A percentile compares a stretch with the other conserved stretches of the same genome.
These are phyloP conservation scores for Pectinophora gossypiella DNA, from an alignment of 1,140 invertebrate genomes.

Conservation along the genomic window DNA sequence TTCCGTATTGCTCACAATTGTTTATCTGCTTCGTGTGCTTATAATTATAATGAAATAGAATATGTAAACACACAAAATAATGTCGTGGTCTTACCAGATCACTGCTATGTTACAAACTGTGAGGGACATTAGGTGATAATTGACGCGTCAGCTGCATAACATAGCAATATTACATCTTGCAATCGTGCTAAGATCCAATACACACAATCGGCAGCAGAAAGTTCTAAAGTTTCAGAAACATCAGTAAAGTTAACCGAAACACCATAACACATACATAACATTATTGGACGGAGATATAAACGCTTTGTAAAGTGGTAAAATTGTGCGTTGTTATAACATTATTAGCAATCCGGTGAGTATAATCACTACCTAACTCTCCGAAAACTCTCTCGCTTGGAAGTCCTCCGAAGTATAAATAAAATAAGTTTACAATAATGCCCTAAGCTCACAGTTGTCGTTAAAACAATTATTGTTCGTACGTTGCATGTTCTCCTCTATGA, in stretches of 20 bases:
- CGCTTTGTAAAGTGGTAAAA: conserved; percentile 38
- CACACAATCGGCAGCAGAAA: too few species aligned
- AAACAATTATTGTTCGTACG: conserved; percentile 11
- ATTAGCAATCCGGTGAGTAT: too few species aligned
- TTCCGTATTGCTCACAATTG: background rate
- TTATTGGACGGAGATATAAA: conserved; percentile 55
- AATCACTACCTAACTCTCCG: background rate
- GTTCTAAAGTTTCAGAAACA: too few species aligned
- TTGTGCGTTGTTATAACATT: conserved; percentile 40
- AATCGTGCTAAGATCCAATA: background rate
- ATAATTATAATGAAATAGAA: background rate
- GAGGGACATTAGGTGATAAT: conserved; percentile 2
- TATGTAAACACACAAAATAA: background rate
- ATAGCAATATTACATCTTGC: conserved; percentile 1
- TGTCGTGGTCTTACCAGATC: background rate
- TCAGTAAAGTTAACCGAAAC: too few species aligned
- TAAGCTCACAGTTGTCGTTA: conserved; percentile 41
- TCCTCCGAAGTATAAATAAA: conserved; percentile 28
- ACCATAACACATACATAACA: too few species aligned
- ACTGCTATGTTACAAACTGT: conserved; percentile 2
- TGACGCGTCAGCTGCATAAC: conserved; percentile 1
- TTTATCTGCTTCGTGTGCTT: background rate
- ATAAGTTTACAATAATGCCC: conserved; percentile 55
- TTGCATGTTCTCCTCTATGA: background rate
- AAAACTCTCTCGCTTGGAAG: conserved; percentile 7